Conservation (phyloP, 2,888 invertebrate genomes). For the Brachynemurus nebulosus region DNA sequence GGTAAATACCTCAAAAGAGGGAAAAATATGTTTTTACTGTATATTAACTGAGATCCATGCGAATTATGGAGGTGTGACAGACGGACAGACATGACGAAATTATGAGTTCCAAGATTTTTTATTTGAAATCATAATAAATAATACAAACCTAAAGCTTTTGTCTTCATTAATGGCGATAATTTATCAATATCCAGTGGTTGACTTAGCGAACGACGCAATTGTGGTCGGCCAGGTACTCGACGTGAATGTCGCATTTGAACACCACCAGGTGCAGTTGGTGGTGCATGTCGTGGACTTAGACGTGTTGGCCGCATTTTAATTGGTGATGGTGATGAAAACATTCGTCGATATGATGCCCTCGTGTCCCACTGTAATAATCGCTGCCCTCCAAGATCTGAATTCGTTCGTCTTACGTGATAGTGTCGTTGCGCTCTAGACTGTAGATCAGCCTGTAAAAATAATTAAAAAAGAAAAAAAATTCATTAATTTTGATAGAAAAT, state of each 20-base stretch:
- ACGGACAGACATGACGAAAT: no score
- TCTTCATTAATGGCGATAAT: constrained; percentile 39
- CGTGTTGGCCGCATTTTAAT: constrained; percentile 33
- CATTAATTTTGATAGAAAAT: no score
- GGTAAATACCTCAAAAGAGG: no score
- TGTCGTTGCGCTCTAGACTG: constrained; percentile 24
- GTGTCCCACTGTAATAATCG: constrained; percentile 39
- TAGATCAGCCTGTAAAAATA: constrained; percentile 31
- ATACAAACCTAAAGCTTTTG: constrained; percentile 34
- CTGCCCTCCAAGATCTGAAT: constrained; percentile 43
- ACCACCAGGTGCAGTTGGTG: constrained; percentile 26
- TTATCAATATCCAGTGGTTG: constrained; percentile 51
- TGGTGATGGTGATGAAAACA: constrained; percentile 34
- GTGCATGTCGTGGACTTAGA: constrained; percentile 33
- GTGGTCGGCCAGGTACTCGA: constrained; percentile 20
- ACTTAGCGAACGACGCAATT: constrained; percentile 44
- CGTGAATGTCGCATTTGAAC: constrained; percentile 21
- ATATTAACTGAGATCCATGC: no score
- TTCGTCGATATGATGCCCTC: constrained; percentile 32
- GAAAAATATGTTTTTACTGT: no score
- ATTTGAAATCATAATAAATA: background rate
- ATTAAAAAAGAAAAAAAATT: background rate
- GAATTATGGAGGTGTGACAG: no score
- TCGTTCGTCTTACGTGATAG: constrained; percentile 38
- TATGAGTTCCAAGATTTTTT: no score